These are phyloP conservation scores for Pagetopsis macropterus DNA, from an alignment of 2,797 vertebrate species.

Conservation along the genomic window DNA sequence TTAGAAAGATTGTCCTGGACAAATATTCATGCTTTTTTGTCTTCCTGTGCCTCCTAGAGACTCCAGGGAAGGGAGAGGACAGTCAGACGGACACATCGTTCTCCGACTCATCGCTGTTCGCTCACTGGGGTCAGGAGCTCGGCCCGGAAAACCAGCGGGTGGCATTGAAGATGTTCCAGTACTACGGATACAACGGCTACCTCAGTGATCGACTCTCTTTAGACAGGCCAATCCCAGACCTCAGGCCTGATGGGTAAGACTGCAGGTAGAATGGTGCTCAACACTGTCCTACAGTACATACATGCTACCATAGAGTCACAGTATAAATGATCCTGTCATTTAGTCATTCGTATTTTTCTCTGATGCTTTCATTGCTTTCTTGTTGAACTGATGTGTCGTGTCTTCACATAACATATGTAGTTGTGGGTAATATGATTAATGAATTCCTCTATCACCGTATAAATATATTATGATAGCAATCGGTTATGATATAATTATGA, in stretches of 20 bases:
- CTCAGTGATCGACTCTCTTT: slow-evolving; percentile 95
- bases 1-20: slow-evolving; percentile 37
- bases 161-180: slow-evolving; percentile 97
- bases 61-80: slow-evolving; percentile 89
- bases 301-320: neutral
- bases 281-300: neutral
- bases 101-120: slow-evolving; percentile 94
- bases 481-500: neutral
- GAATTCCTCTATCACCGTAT: neutral
- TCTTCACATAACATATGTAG: too few relatives aligned
- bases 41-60: slow-evolving; percentile 83
- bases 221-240: slow-evolving; percentile 91
- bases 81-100: slow-evolving; percentile 85
- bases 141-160: slow-evolving; percentile 88
- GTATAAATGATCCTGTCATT: neutral
- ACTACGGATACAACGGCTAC: slow-evolving; percentile 98
- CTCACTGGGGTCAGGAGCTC: slow-evolving; percentile 96
- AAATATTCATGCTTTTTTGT: slow-evolving; percentile 59
- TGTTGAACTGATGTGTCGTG: neutral
- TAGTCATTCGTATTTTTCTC: neutral
- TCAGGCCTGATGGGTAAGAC: slow-evolving; percentile 94
- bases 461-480: neutral
- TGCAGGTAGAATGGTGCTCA: slow-evolving; percentile 24
- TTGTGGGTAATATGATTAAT: neutral
- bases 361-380: neutral